Evolutionary conservation across 2,797 vertebrate genomes (phyloP), one percentile per base, ranked within the genome.

Genomic region (Myripristis jacobus): DNA sequence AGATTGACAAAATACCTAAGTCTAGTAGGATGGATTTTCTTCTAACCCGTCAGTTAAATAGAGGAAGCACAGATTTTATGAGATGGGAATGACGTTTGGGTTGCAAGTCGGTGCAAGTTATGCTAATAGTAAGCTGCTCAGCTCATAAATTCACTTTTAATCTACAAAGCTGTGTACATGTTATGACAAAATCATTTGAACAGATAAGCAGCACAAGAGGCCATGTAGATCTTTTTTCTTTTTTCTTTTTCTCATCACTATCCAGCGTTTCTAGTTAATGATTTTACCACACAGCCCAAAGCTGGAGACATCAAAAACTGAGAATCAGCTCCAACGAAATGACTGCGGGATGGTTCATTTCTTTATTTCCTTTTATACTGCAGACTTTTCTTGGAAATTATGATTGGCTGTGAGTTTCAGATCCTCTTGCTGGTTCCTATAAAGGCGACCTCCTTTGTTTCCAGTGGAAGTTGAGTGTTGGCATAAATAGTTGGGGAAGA

Each of bases 41-140:
- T n/a, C n/a, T n/a, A n/a, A n/a, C n/a, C n/a, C n/a, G n/a, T n/a
- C n/a, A n/a, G n/a, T n/a, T n/a, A n/a, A n/a, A n/a, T n/a, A n/a
- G n/a, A n/a, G n/a, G n/a, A n/a, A n/a, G 62, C 15, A 31, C 38
- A 46, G 34, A 11, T 36, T 36, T 36, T 57, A 0, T 15, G 22
- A 38, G 4, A 52, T 1, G 31, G 38, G 24, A 44, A 51, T 11
- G 1, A 41, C 6, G 48, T 50, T 41, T 38, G 13, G 21, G 65
- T n/a, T 65, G 67, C 88, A 72, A 29, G 85, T 87, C 62, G 31
- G 46, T 80, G 31, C 86, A 53, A 63, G 85, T 44, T n/a, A 1
- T 6, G 8, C 19, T 29, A n/a, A n/a, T 3, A 8, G 25, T 66
- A 16, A 81, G 66, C 31, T 9, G 3, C 11, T 53, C 19, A 22